A percentile compares a stretch with the other conserved stretches of the same genome.
Evolutionary conservation across 2,888 invertebrate genomes (phyloP).

Genomic region (Penaeus monodon): DNA sequence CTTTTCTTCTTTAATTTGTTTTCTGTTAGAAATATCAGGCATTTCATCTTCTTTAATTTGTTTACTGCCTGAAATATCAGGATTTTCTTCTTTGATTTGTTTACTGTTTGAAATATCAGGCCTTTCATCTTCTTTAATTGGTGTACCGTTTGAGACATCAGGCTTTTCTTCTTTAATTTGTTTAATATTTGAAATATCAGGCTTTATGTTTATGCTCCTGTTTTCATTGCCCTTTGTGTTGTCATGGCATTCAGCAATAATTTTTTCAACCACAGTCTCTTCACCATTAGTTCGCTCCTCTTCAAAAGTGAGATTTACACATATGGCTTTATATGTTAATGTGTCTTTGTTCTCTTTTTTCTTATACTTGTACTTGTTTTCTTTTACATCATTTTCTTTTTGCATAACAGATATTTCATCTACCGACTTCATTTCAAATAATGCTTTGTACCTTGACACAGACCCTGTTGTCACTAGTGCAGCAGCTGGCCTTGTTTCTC

Average conservation of each 20-base stretch:
- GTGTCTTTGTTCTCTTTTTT: neutral
- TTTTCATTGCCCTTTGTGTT: neutral
- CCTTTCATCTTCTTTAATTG: too few relatives aligned
- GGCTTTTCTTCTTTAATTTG: neutral
- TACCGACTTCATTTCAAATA: conserved; percentile 44
- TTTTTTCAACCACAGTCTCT: neutral
- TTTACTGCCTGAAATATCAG: too few relatives aligned
- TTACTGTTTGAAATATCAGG: neutral
- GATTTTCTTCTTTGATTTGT: neutral
- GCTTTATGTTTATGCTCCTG: neutral
- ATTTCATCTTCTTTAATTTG: too few relatives aligned
- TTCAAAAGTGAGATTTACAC: too few relatives aligned
- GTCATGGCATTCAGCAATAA: neutral
- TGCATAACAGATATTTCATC: conserved; percentile 42
- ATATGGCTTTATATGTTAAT: too few relatives aligned
- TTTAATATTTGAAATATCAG: too few relatives aligned
- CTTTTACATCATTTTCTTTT: neutral
- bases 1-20: neutral
- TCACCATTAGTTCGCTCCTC: neutral
- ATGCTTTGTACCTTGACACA: conserved; percentile 30
- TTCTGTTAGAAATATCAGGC: neutral
- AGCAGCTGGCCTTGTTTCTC: neutral
- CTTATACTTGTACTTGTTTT: neutral
- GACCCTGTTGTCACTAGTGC: neutral
- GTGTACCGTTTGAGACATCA: too few relatives aligned